These are phyloP conservation scores for Amblyopsis rosae DNA, from an alignment of 2,113 vertebrate species.

Conservation along the genomic window DNA sequence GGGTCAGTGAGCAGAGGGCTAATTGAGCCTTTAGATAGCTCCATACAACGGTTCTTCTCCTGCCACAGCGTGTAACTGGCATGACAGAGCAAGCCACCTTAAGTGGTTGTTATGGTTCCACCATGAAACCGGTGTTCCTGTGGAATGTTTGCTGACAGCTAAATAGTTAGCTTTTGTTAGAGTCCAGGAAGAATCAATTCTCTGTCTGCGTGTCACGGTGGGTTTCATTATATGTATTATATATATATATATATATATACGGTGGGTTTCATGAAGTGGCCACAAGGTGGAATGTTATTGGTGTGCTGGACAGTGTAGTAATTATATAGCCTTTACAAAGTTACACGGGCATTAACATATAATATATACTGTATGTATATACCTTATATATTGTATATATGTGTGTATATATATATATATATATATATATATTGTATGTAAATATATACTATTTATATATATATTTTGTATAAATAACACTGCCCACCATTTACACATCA, in stretches of 20 bases:
- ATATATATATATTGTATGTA: too few species aligned
- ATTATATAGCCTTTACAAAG: neutral
- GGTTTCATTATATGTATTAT: too few species aligned
- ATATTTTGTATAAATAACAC: neutral
- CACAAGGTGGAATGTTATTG: neutral
- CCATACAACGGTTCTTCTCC: slow-evolving; percentile 56
- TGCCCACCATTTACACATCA: slow-evolving; percentile 9
- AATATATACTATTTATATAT: neutral
- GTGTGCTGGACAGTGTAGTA: neutral
- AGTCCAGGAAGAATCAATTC: slow-evolving; percentile 16
- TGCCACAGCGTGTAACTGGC: slow-evolving; percentile 61
- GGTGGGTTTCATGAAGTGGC: slow-evolving; percentile 1
- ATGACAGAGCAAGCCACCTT: slow-evolving; percentile 64
- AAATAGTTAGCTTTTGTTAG: slow-evolving; percentile 57
- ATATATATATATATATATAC: too few species aligned
- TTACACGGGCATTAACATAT: neutral
- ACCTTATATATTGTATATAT: neutral
- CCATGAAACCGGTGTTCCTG: slow-evolving; percentile 71
- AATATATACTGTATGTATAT: too few species aligned
- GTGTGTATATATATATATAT: neutral
- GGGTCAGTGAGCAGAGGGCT: slow-evolving; percentile 60
- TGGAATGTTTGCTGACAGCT: slow-evolving; percentile 56
- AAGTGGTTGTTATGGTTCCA: slow-evolving; percentile 67
- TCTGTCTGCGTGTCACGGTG: neutral
- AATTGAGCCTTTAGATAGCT: slow-evolving; percentile 72